Evolutionary conservation across 2,888 invertebrate genomes (phyloP).

Genomic region (Seira ritae): DNA sequence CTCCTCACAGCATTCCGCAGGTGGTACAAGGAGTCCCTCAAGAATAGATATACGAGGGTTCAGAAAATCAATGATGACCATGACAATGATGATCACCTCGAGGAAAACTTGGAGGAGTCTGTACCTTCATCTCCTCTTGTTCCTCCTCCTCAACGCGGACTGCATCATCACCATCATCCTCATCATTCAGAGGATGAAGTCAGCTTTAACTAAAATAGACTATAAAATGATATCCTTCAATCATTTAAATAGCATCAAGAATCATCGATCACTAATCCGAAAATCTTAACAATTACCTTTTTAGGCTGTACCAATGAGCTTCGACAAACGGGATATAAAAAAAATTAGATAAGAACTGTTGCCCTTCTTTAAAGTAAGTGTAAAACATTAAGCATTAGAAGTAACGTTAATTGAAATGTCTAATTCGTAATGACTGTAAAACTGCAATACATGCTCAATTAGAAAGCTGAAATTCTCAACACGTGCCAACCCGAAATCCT

Average conservation of each 20-base stretch:
- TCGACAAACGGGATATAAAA: constrained; percentile 1
- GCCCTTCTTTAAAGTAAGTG: too few species aligned
- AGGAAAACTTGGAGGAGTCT: constrained; percentile 30
- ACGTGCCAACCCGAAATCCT: too few species aligned
- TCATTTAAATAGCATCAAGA: too few species aligned
- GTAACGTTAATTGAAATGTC: too few species aligned
- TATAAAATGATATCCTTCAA: too few species aligned
- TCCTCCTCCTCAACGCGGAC: constrained; percentile 13
- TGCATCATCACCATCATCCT: not conserved
- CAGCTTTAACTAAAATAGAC: not conserved
- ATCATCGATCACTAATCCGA: too few species aligned
- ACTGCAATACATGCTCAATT: too few species aligned
- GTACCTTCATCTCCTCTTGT: not conserved
- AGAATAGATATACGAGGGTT: constrained; percentile 46
- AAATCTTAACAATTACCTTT: not conserved
- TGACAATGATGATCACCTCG: constrained; percentile 37
- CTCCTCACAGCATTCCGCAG: constrained; percentile 89
- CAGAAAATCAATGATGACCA: constrained; percentile 25
- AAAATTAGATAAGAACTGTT: too few species aligned
- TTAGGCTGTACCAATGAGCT: constrained; percentile 57
- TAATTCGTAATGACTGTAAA: too few species aligned
- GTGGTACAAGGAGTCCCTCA: constrained; percentile 83
- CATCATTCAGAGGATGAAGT: not conserved
- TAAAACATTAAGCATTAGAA: too few species aligned
- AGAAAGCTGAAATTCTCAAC: too few species aligned